Evolutionary conservation across 2,888 invertebrate species (phyloP), one percentile per base, ranked within the genome.

Genomic region (Heliconius sara): DNA sequence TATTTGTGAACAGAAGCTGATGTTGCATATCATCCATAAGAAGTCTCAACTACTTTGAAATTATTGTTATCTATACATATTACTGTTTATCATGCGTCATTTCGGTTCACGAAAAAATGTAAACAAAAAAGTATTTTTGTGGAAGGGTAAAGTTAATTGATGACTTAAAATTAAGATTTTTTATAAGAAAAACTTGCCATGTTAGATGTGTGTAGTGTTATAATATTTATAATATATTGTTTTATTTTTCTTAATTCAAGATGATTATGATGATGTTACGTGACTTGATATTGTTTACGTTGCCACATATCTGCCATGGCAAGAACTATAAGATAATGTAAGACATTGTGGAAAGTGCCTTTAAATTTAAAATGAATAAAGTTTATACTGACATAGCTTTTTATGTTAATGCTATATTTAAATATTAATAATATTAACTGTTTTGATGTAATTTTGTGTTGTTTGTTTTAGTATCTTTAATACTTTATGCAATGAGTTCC

Each of bases 341-440:
- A 93, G 92, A 93, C 90, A 94, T 92, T 94, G 93, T 93, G 94
- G 91, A 93, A 95, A 95, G 95, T 95, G 95, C 95, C 95, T 95
- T 95, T 94, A 91, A 92, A 92, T 90, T 92, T 93, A 94, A 92
- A 93, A 90, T 91, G 91, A 93, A 91, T 93, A 95, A 95, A 94
- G 90, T 94, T 94, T 95, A 94, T 95, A 95, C 93, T 92, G 91
- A 93, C 91, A 94, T 94, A 95, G 94, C 93, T 95, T 94, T 94
- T 94, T 95, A 95, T 94, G 95, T 95, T 95, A 93, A 92, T 93
- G 93, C 94, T 95, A 94, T 95, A 94, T 94, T 95, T 93, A 93
- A 93, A 92, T 90, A 93, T 91, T 92, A 93, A 94, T 94, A 95
- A 95, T 93, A 94, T 94, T 95, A 94, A 94, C 91, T 95, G 95